Evolutionary conservation across 2,888 invertebrate species (phyloP).

Genomic region (Charanyca ferruginea): DNA sequence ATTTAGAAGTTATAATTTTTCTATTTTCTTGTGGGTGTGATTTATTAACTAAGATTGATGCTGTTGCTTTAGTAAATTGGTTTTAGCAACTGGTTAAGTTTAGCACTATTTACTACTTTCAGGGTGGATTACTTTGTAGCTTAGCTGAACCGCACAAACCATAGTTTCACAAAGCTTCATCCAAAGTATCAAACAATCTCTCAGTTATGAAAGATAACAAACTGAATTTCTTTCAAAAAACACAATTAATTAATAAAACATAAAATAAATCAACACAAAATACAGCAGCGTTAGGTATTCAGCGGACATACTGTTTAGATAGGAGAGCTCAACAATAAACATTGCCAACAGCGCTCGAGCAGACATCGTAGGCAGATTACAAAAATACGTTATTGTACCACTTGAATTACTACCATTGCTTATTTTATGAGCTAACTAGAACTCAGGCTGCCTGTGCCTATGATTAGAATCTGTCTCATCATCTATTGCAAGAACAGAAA

Average conservation of each 20-base stretch:
- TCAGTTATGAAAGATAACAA: neutral
- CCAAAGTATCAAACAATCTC: neutral
- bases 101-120: neutral
- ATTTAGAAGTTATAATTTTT: too few relatives aligned
- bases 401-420: conserved; percentile 12
- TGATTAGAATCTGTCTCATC: neutral
- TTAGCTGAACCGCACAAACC: neutral
- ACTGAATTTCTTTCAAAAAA: neutral
- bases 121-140: neutral
- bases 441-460: neutral
- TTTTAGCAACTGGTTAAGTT: neutral
- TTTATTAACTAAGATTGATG: conserved; percentile 12
- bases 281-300: conserved; percentile 39
- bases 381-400: conserved; percentile 32
- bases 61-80: neutral
- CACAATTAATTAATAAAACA: conserved; percentile 9
- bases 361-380: conserved; percentile 30
- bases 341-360: conserved; percentile 15
- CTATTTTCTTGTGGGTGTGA: too few relatives aligned
- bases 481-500: neutral
- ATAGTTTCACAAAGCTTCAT: neutral
- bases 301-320: conserved; percentile 28
- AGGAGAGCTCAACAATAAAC: conserved; percentile 34
- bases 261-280: conserved; percentile 27
- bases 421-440: conserved; percentile 9